Percentiles rank a stretch among this genome's conserved stretches.
These are phyloP conservation scores for Grus americana DNA, from an alignment of 2,113 vertebrate genomes.

Conservation along the genomic window DNA sequence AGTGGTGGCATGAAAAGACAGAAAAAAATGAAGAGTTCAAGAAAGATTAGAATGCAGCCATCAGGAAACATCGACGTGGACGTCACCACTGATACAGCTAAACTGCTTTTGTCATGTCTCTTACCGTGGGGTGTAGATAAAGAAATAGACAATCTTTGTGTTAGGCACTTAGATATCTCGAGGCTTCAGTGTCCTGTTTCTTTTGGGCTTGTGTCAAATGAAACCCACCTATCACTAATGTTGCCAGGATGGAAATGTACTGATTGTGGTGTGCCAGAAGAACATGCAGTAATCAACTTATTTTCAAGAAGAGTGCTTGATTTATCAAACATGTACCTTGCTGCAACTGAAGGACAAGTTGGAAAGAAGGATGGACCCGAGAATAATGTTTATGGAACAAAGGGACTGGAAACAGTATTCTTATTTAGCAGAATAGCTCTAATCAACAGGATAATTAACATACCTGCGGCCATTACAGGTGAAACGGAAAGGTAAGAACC, in stretches of 20 bases:
- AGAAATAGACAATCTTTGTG: constrained; percentile 72
- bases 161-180: constrained; percentile 56
- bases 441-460: constrained; percentile 68
- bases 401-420: constrained; percentile 33
- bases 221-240: constrained; percentile 69
- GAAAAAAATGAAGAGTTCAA: constrained; percentile 76
- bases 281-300: constrained; percentile 50
- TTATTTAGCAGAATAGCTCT: constrained; percentile 74
- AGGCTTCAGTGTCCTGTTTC: constrained; percentile 67
- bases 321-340: constrained; percentile 73
- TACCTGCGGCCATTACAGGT: constrained; percentile 43
- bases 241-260: constrained; percentile 69
- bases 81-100: constrained; percentile 54
- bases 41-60: constrained; percentile 45
- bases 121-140: constrained; percentile 79
- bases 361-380: not conserved
- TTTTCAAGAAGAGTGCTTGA: constrained; percentile 77
- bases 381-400: not conserved
- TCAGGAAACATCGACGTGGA: constrained; percentile 48
- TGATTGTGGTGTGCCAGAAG: not conserved
- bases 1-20: constrained; percentile 51
- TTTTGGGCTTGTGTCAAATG: constrained; percentile 69
- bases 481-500: constrained; percentile 71
- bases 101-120: constrained; percentile 78
- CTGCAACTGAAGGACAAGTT: constrained; percentile 41